phyloP scores from a whole-genome alignment of 2,113 vertebrate genomes.

The Zosterops lateralis region DNA sequence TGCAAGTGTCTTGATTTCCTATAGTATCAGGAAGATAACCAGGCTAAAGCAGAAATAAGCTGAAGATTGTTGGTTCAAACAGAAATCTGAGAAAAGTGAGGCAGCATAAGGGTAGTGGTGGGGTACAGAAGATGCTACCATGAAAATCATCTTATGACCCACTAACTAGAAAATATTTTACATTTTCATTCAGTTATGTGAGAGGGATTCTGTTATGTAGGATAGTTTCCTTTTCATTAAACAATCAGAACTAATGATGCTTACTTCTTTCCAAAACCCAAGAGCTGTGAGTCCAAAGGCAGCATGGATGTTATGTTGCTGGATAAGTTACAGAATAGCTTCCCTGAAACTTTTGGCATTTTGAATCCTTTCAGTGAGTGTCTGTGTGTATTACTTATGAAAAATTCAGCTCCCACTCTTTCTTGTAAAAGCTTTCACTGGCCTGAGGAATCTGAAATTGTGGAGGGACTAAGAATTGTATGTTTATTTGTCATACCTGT shows the following conservation, averaged over 20 bases:
- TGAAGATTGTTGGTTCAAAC: neutral
- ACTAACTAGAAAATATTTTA: neutral
- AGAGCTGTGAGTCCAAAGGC: neutral
- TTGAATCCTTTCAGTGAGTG: neutral
- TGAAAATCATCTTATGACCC: neutral
- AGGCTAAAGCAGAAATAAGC: neutral
- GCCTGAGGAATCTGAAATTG: neutral
- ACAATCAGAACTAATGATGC: neutral
- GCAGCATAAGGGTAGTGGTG: rapidly evolving
- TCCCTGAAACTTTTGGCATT: neutral
- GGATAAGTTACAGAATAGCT: neutral
- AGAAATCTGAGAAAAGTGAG: neutral
- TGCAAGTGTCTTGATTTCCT: neutral
- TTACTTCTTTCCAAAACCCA: neutral
- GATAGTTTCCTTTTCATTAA: neutral
- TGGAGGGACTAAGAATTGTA: neutral
- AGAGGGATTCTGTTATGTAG: neutral
- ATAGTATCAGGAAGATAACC: conserved; percentile 3
- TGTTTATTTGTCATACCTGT: neutral
- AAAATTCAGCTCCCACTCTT: neutral
- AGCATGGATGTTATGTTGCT: neutral
- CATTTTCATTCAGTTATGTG: neutral
- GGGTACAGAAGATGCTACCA: neutral
- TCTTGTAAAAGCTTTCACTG: neutral
- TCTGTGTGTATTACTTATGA: neutral